Evolutionary conservation across 2,888 invertebrate species (phyloP), one percentile per base, ranked within the genome.

Genomic region (Leptopilina syphax): DNA sequence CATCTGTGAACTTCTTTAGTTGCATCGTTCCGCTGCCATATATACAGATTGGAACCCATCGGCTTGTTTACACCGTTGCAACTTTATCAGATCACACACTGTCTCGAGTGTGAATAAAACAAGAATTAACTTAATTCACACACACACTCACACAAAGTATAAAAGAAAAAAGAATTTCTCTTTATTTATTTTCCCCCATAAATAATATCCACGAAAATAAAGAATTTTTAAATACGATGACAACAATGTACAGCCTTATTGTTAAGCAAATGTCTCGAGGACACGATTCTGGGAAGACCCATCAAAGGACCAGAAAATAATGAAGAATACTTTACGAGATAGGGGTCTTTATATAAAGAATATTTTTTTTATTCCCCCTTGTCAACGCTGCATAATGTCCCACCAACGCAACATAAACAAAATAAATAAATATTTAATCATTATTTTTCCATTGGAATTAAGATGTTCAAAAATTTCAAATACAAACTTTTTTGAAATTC

Each of bases 51-150:
- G 73, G 57, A 73, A 57, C 73, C 79, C 34, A 65, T 65, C 60
- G 18, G 79, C 78, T 81, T 80, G 80, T 81, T 81, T 81, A 77
- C 77, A 73, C 73, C 70, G 77, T 57, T 81, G 79, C 67, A 78
- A 79, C 79, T 81, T 80, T 77, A 81, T 81, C 73, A 73, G 73
- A 73, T 73, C 70, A 50, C 27, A 24, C 70, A 24, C 13, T 13
- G 27, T 70, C 54, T 70, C 13, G 13, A 24, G 73, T 73, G 57
- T 27, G 13, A n/a, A 57, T 41, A 27, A 73, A 73, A 73, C 27
- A 73, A 73, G n/a, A 57, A 73, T 73, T 8, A n/a, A 57, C 6
- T 73, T 41, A 54, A 27, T 57, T 63, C 63, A 18, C 60, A 13
- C 18, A 8, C 6, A 10, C 10, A 6, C 47, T 4, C 1, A 47